Percentiles rank a stretch among this genome's conserved stretches.
Conservation (phyloP, 2,113 vertebrate species). For the Tachysurus fulvidraco region DNA sequence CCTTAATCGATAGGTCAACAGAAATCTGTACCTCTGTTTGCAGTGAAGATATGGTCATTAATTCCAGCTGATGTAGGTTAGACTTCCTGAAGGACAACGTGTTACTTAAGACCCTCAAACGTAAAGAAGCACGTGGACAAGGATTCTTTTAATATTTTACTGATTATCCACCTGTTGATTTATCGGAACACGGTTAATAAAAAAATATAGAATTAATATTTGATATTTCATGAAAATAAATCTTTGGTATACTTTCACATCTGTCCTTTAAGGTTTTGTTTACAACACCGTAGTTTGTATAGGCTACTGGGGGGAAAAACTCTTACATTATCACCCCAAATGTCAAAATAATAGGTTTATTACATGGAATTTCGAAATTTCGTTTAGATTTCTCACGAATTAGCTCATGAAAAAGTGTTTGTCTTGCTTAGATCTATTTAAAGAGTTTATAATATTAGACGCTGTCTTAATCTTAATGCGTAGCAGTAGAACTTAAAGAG, state of each 20-base stretch:
- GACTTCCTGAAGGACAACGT: not conserved
- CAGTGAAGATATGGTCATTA: not conserved
- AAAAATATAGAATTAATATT: not conserved
- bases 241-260: too few species aligned
- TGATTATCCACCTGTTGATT: constrained; percentile 9
- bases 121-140: not conserved
- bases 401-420: not conserved
- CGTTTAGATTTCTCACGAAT: not conserved
- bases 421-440: not conserved
- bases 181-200: not conserved
- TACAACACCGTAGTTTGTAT: not conserved
- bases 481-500: not conserved
- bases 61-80: not conserved
- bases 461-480: not conserved
- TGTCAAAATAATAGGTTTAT: not conserved
- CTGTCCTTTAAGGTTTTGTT: not conserved
- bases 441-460: not conserved
- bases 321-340: not conserved
- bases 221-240: not conserved
- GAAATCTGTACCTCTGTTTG: not conserved
- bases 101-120: not conserved
- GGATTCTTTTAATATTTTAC: not conserved
- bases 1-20: not conserved
- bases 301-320: not conserved
- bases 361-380: not conserved